These are phyloP conservation scores for Struthio camelus DNA, from an alignment of 2,113 vertebrate species.

Conservation along the genomic window DNA sequence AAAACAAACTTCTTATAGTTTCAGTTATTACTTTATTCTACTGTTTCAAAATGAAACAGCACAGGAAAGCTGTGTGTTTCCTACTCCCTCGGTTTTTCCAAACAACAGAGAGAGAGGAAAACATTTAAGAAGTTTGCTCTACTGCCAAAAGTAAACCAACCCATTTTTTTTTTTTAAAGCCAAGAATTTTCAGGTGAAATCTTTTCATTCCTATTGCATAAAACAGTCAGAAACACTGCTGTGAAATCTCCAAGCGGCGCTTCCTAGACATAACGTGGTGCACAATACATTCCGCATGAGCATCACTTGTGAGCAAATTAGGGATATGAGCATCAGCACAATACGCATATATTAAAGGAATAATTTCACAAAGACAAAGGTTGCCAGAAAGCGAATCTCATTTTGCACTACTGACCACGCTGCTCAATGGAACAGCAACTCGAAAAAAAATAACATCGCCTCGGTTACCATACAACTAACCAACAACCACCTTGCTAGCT, in stretches of 20 bases:
- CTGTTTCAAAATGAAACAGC: neutral
- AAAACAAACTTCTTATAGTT: neutral
- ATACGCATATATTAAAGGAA: accelerated
- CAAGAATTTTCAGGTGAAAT: neutral
- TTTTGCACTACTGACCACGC: neutral
- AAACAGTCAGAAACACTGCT: neutral
- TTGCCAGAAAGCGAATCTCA: neutral
- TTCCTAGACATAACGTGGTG: neutral
- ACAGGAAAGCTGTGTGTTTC: neutral
- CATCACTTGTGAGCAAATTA: neutral
- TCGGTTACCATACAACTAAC: neutral
- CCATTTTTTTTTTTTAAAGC: neutral
- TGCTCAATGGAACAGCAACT: neutral
- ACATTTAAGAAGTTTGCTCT: neutral
- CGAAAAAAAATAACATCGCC: neutral
- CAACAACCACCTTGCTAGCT: neutral
- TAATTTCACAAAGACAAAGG: neutral
- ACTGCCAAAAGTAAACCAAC: accelerated
- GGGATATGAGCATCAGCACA: neutral
- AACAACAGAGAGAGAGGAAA: neutral
- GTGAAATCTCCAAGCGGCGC: neutral
- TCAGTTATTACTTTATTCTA: neutral
- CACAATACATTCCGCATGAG: neutral
- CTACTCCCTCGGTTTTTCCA: neutral
- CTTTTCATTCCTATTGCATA: neutral